Evolutionary conservation across 2,888 invertebrate species (phyloP).

Genomic region (Abscondita cerata): DNA sequence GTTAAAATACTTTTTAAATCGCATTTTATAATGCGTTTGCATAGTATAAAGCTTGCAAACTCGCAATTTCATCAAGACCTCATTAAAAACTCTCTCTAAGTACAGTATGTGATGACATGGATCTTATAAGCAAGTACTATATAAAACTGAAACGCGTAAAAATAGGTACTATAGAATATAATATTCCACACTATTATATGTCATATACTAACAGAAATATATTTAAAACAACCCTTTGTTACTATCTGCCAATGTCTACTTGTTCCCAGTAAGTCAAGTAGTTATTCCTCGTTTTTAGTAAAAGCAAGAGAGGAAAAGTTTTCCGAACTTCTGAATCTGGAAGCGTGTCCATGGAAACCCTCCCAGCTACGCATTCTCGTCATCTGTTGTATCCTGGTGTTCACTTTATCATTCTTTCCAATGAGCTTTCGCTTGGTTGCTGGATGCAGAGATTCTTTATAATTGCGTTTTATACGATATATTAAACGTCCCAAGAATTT

Average conservation of each 20-base stretch:
- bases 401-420: constrained; percentile 46
- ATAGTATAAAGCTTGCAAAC: too few relatives aligned
- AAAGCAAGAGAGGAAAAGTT: constrained; percentile 18
- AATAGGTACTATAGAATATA: too few relatives aligned
- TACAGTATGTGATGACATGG: too few relatives aligned
- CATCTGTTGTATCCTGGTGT: constrained; percentile 47
- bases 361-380: constrained; percentile 46
- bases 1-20: too few relatives aligned
- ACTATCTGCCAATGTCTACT: constrained; percentile 32
- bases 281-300: constrained; percentile 12
- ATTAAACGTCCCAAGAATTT: too few relatives aligned
- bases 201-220: constrained; percentile 24
- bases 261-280: constrained; percentile 18
- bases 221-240: constrained; percentile 32
- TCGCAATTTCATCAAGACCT: too few relatives aligned
- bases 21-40: too few relatives aligned
- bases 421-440: constrained; percentile 46
- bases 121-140: too few relatives aligned
- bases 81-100: too few relatives aligned
- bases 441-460: constrained; percentile 45
- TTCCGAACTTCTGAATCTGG: constrained; percentile 37
- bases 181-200: constrained; percentile 12
- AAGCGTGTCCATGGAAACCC: constrained; percentile 54
- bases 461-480: constrained; percentile 13
- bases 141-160: too few relatives aligned